These are phyloP conservation scores for Vireo griseus DNA, from an alignment of 2,797 vertebrate species.

Conservation along the genomic window DNA sequence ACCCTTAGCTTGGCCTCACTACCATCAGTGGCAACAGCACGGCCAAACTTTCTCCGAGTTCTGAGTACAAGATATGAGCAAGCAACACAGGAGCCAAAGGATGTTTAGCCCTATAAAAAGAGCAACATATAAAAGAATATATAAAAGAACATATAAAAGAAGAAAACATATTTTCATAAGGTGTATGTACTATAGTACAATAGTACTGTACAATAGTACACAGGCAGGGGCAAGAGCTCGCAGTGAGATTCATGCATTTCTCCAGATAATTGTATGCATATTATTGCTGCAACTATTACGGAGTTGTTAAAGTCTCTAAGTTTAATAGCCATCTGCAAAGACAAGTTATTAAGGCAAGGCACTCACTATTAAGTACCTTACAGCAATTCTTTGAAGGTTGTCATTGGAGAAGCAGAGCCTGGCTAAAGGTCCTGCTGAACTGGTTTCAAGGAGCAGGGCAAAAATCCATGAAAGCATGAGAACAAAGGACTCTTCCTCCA, in stretches of 20 bases:
- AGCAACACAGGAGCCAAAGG: neutral
- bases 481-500: neutral
- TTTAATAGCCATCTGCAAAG: neutral
- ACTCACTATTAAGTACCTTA: neutral
- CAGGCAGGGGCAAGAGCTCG: neutral
- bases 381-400: neutral
- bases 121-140: neutral
- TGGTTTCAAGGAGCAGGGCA: neutral
- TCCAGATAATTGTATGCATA: neutral
- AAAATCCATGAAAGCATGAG: neutral
- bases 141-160: no score
- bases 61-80: neutral
- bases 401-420: neutral
- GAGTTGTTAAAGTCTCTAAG: neutral
- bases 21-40: rapidly evolving
- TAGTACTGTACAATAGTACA: no score
- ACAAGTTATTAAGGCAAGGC: neutral
- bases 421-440: neutral
- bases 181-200: neutral
- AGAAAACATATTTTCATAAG: neutral
- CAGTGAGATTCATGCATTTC: neutral
- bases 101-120: neutral
- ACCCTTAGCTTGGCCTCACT: neutral
- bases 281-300: neutral
- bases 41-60: neutral